Evolutionary conservation across 2,113 vertebrate species (phyloP), one percentile per base, ranked within the genome.

Genomic region (Psephotus haematonotus): DNA sequence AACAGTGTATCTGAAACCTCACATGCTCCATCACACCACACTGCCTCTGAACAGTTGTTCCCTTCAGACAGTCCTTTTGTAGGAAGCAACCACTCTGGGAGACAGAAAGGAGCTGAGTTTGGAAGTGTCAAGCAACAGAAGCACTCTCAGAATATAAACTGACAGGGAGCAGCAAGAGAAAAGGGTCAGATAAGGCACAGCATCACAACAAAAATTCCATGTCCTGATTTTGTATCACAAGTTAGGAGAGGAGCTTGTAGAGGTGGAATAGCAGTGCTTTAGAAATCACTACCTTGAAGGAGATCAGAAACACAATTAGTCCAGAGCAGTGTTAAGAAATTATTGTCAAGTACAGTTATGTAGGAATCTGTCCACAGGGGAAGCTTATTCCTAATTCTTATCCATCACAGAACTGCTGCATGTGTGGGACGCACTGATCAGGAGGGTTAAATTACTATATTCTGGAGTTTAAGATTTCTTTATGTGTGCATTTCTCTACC

Each of bases 11-110:
- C 49, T 17, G 2, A 80, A 83, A 7, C 17, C 10, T 65, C 2
- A 0, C 0, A 2, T 4, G 12, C 22, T 57, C 67, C 20, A 10
- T 22, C 44, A 63, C 33, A 14, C 59, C 55, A 24, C 17, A 35
- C 16, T 19, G 37, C 23, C 31, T 53, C 47, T 46, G 19, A 71
- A 24, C 33, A 69, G 67, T 13, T 72, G 46, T 16, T 77, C 27
- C 62, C 71, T 90, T 69, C 62, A 57, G 7, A 79, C 9, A 27
- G 57, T 5, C 31, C 29, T 79, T 82, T 29, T 20, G 10, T 27
- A 53, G 17, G 19, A 24, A 52, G 31, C 29, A 76, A 22, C 63
- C 20, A 8, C 37, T 53, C 57, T 63, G 19, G 53, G 41, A 78
- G 9, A 60, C 50, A 80, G 62, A 1, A 1, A 79, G 37, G 47